phyloP scores from a whole-genome alignment of 2,888 invertebrate species.

The Lapara coniferarum region DNA sequence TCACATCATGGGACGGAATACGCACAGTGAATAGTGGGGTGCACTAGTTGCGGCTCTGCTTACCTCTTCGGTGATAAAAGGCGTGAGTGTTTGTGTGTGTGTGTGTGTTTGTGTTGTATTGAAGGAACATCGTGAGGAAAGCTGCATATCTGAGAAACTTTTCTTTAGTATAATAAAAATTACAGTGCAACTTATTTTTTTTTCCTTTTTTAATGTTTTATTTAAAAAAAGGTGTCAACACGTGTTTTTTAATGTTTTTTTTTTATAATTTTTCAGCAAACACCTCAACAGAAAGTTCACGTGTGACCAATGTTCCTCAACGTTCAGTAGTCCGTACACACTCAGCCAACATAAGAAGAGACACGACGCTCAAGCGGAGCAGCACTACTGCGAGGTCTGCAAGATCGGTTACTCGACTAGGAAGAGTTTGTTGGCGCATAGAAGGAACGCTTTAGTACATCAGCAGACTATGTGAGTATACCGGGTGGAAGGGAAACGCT shows the following conservation, averaged over 20 bases:
- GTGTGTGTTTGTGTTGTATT: too few relatives aligned
- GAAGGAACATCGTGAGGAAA: too few relatives aligned
- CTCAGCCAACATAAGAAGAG: constrained; percentile 57
- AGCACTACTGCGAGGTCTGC: constrained; percentile 50
- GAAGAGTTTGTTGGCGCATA: constrained; percentile 60
- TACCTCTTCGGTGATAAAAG: too few relatives aligned
- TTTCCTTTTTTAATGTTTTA: not conserved
- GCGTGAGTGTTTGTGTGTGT: too few relatives aligned
- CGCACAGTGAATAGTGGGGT: too few relatives aligned
- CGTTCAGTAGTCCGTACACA: constrained; percentile 67
- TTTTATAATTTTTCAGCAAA: constrained; percentile 51
- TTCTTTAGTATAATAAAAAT: too few relatives aligned
- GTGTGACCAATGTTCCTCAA: constrained; percentile 55
- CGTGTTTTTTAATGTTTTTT: too few relatives aligned
- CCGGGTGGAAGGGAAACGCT: too few relatives aligned
- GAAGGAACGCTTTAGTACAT: constrained; percentile 53
- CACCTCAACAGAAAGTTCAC: constrained; percentile 66
- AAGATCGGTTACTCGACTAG: constrained; percentile 45
- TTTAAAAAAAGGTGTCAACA: too few relatives aligned
- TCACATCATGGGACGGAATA: too few relatives aligned
- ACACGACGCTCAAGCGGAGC: constrained; percentile 37
- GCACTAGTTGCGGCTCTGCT: too few relatives aligned
- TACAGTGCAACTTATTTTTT: not conserved
- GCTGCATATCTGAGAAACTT: too few relatives aligned
- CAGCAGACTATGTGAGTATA: constrained; percentile 59